Conservation (phyloP, 2,797 vertebrate genomes). For the Spatula versicolor region DNA sequence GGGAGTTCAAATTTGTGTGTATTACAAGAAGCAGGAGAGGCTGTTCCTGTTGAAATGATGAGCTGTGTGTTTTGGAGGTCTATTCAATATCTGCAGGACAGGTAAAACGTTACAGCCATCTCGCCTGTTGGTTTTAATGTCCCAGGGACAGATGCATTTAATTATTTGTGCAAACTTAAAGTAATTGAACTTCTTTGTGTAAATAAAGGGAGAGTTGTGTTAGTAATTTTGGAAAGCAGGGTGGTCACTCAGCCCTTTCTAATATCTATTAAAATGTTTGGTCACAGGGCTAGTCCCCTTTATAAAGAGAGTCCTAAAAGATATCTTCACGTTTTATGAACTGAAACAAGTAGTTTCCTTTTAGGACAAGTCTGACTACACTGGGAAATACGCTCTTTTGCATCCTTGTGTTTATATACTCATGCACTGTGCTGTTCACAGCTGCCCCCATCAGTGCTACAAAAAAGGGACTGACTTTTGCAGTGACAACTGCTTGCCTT, state of each 20-base stretch:
- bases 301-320: background rate
- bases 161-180: background rate
- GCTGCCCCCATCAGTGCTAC: background rate
- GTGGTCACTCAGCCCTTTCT: background rate
- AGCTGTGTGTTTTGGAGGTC: background rate
- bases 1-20: accelerated
- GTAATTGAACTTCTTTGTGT: background rate
- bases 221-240: background rate
- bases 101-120: background rate
- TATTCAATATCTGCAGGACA: background rate
- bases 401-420: background rate
- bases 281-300: background rate
- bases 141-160: background rate
- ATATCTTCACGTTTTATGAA: background rate
- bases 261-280: background rate
- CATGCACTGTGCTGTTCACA: accelerated
- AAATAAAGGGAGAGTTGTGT: background rate
- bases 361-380: too few species aligned
- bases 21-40: background rate
- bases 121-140: background rate
- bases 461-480: background rate
- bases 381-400: background rate
- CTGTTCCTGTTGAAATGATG: accelerated
- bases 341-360: background rate
- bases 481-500: background rate